Evolutionary conservation across 2,113 vertebrate species (phyloP), one percentile per base, ranked within the genome.

Genomic region (Pedionomus torquatus): DNA sequence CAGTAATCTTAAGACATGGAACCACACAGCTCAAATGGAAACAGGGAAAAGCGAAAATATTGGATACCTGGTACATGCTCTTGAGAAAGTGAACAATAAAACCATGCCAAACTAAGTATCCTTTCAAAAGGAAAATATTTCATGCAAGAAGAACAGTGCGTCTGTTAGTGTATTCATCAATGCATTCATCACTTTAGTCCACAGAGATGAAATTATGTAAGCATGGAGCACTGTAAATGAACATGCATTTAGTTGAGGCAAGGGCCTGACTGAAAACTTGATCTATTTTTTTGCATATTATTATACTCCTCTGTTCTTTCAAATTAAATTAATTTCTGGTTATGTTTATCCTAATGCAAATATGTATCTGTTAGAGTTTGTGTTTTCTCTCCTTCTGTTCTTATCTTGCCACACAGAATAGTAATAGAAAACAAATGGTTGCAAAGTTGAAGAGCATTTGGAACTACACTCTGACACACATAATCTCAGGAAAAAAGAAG

Each of bases 81-180:
- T 41, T 17, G 68, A 51, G 24, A 52, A 61, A 17, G 5, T 51
- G 18, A 81, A 25, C 13, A 64, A 18, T 39, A 78, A 66, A 25
- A 17, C 11, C 10, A 6, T 0, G 1, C 35, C 9, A 9, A 64
- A 37, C 1, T 10, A 61, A 80, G 11, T 25, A 48, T 10, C 9
- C 5, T 39, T 75, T 83, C 51, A 77, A 20, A 71, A 55, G 11
- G 26, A 63, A 49, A 77, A 79, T 1, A 28, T 44, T 44, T 75
- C 3, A 1, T 61, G 1, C 49, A 23, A 74, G 52, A 87, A 52
- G 18, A 8, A 9, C 8, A 52, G 26, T 68, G 8, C 65, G 49
- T 55, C 20, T 86, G 31, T 51, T 74, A 39, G 3, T 43, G 20
- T 30, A 11, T 86, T 92, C 69, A 46, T 90, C 58, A 88, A 24